Evolutionary conservation across 30 jellyfish, hydroid and myxozoan species (phyloP).

Genomic region (Rhopilema esculentum): DNA sequence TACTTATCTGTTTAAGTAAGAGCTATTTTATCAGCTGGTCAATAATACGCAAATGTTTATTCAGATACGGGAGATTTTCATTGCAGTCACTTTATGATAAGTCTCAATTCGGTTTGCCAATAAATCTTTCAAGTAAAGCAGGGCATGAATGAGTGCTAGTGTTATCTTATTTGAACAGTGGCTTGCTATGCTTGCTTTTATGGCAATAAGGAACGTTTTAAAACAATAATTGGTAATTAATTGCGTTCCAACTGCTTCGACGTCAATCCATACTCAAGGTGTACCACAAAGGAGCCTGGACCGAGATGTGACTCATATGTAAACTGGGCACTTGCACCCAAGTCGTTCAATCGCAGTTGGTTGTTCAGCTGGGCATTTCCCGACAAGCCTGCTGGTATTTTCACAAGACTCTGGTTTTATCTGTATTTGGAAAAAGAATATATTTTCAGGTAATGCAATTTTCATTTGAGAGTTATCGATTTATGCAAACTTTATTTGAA

Average conservation of each 20-base stretch:
- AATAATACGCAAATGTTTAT: constrained; percentile 58
- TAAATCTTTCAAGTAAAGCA: constrained; percentile 7
- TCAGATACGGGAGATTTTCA: constrained; percentile 40
- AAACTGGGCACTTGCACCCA: neutral
- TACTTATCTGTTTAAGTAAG: constrained; percentile 44
- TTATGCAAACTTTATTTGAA: too few species aligned
- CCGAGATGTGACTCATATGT: constrained; percentile 37
- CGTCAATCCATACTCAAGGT: neutral
- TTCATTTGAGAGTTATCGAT: too few species aligned
- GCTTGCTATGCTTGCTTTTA: neutral
- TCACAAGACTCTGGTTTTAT: too few species aligned
- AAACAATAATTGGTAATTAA: constrained; percentile 47
- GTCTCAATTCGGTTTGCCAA: constrained; percentile 55
- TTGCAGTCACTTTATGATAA: constrained; percentile 53
- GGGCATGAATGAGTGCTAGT: neutral
- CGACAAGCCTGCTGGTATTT: neutral
- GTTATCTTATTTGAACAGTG: constrained; percentile 38
- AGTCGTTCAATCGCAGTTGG: neutral
- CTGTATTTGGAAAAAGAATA: neutral
- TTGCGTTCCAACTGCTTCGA: constrained; percentile 32
- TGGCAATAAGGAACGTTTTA: constrained; percentile 2
- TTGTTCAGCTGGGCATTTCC: neutral
- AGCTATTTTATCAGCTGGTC: constrained; percentile 68
- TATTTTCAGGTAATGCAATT: neutral
- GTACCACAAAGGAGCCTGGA: constrained; percentile 25